Percentiles rank a stretch among this genome's conserved stretches.
Evolutionary conservation across 2,888 invertebrate genomes (phyloP).

Genomic region (Alcis repandata): DNA sequence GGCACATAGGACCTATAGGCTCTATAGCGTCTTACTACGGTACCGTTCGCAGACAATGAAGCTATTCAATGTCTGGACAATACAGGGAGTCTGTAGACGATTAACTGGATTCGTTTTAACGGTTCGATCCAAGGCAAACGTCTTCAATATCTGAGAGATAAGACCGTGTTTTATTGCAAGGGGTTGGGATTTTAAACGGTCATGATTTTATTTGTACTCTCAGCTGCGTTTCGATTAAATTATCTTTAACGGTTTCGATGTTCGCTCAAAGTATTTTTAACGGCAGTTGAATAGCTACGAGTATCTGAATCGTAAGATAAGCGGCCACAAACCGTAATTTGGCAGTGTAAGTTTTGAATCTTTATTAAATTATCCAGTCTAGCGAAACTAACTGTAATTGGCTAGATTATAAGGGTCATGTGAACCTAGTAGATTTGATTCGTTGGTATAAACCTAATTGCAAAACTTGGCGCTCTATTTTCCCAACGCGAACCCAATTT

Average conservation of each 20-base stretch:
- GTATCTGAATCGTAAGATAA: background rate
- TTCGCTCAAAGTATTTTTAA: conserved; percentile 8
- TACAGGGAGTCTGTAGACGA: conserved; percentile 61
- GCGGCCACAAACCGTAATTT: background rate
- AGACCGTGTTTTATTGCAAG: conserved; percentile 46
- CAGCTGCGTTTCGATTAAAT: conserved; percentile 31
- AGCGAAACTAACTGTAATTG: conserved; percentile 28
- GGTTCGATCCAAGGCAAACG: conserved; percentile 56
- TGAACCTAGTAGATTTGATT: conserved; percentile 38
- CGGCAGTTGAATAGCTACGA: background rate
- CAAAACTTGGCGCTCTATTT: conserved; percentile 38
- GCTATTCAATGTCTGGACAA: conserved; percentile 76
- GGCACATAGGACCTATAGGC: conserved; percentile 12
- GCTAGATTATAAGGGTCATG: conserved; percentile 33
- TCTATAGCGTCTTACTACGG: conserved; percentile 29
- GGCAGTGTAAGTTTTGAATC: conserved; percentile 4
- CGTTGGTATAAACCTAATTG: conserved; percentile 35
- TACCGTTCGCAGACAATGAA: conserved; percentile 69
- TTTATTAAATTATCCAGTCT: conserved; percentile 24
- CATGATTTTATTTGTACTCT: conserved; percentile 45
- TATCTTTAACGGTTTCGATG: conserved; percentile 38
- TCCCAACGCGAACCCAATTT: conserved; percentile 39
- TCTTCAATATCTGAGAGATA: conserved; percentile 55
- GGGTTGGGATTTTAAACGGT: conserved; percentile 43
- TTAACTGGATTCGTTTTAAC: conserved; percentile 80